Base-by-base conservation (phyloP, 2,113 vertebrate genomes). In the Periophthalmus modestus region DNA sequence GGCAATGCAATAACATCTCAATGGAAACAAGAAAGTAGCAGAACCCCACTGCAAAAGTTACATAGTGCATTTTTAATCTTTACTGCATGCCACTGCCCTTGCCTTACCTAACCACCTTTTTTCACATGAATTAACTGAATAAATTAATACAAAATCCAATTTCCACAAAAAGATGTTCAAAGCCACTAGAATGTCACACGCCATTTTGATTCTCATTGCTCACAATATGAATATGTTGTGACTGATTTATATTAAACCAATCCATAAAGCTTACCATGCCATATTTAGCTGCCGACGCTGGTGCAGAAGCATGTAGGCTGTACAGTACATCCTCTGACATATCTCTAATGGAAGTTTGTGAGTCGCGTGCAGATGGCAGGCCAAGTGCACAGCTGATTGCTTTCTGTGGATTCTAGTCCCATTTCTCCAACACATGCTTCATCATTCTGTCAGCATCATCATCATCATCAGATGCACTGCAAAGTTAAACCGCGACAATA, bases 371-470 rank as follows among this genome's bases (percentile, higher is more conserved):
- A 90, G 85, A 90, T 88, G 86, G 84, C 28, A 43, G 75, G 77
- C 80, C 83, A 85, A 85, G 63, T 75, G 61, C 66, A 69, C 65
- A 75, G 71, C 88, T 84, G 87, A 87, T 89, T 87, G 88, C 82
- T 87, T 87, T 87, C 80, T 81, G 83, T 71, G 79, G 72, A 77
- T 79, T 62, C 68, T 82, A n/a, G 78, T 85, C 79, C 85, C 77
- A 68, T 86, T 90, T 89, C 79, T 73, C 55, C 54, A 84, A 81
- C 82, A 86, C 78, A 90, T 83, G 83, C 74, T 87, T 73, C 67
- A 81, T 86, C 83, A 77, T 71, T 33, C 70, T 69, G 43, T 78
- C 72, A 81, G 69, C 70, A 75, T 69, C 61, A 78, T 86, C 79
- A 55, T 55, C 52, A n/a, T n/a, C 52, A 10, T 28, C 28, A 28